These are phyloP conservation scores for Erynnis tages DNA, from an alignment of 2,888 invertebrate genomes.

Conservation along the genomic window DNA sequence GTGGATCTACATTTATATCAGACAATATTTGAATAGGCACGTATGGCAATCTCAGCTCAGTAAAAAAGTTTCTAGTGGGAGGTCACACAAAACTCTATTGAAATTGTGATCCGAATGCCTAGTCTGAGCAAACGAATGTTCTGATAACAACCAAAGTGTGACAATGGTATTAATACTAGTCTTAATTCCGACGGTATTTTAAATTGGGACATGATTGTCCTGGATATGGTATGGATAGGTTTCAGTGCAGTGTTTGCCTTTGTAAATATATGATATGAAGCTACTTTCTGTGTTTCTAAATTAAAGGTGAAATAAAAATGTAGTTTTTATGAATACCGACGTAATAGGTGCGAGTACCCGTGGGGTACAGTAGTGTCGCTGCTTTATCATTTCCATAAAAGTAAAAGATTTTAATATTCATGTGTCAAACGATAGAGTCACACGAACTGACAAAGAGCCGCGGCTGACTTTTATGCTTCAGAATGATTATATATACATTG, in stretches of 20 bases:
- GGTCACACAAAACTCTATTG: conserved; percentile 12
- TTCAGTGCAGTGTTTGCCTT: too few relatives aligned
- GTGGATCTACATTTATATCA: conserved; percentile 7
- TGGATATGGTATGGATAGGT: too few relatives aligned
- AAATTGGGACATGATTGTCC: too few relatives aligned
- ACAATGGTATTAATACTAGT: too few relatives aligned
- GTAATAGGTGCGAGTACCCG: too few relatives aligned
- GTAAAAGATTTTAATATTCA: conserved; percentile 10
- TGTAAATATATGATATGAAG: too few relatives aligned
- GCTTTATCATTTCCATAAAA: neutral
- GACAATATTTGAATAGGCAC: conserved; percentile 11
- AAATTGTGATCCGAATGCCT: conserved; percentile 3
- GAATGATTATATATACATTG: neutral
- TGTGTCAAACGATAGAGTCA: conserved; percentile 6
- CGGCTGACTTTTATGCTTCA: neutral
- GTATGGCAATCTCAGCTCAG: conserved; percentile 9
- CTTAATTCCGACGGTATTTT: too few relatives aligned
- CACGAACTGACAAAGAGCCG: conserved; percentile 7
- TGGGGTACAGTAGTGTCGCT: too few relatives aligned
- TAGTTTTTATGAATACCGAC: too few relatives aligned
- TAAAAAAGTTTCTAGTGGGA: conserved; percentile 8
- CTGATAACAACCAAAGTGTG: too few relatives aligned
- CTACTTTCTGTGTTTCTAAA: too few relatives aligned
- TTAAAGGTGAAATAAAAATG: too few relatives aligned
- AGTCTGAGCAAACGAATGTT: conserved; percentile 5